phyloP scores from a whole-genome alignment of 1,140 invertebrate genomes.

The Augochlora pura region DNA sequence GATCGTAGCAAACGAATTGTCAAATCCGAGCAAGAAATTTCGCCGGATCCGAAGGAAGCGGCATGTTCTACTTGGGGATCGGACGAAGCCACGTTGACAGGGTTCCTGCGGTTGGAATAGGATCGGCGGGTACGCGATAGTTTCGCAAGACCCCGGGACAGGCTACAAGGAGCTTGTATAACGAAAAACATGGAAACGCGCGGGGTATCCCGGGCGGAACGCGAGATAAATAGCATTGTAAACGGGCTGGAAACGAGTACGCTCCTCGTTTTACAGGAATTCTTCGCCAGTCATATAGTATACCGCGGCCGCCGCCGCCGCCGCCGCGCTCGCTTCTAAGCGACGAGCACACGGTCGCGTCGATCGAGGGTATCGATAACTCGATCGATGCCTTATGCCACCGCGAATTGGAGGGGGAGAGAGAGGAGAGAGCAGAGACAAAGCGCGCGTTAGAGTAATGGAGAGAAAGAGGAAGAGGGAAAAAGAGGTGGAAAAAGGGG shows the following conservation, averaged over 20 bases:
- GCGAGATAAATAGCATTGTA: constrained; percentile 49
- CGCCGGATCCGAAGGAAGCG: neutral
- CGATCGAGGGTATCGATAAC: constrained; percentile 45
- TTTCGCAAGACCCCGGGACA: constrained; percentile 17
- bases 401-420: neutral
- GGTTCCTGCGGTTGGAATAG: neutral
- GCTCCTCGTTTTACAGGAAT: constrained; percentile 48
- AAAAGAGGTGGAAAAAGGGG: neutral
- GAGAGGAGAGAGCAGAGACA: no score
- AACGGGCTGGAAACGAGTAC: constrained; percentile 23
- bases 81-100: no score
- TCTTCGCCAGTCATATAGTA: constrained; percentile 40
- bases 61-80: no score
- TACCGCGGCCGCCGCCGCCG: no score
- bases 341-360: constrained; percentile 42
- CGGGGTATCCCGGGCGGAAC: constrained; percentile 6
- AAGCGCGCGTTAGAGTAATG: no score
- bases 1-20: no score
- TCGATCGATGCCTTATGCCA: constrained; percentile 46
- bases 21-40: no score
- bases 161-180: constrained; percentile 15
- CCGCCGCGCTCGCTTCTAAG: constrained; percentile 24
- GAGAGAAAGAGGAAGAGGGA: neutral
- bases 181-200: constrained; percentile 43
- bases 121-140: neutral